phyloP scores from a whole-genome alignment of 2,888 invertebrate genomes.

The Cephus rjabovi region DNA sequence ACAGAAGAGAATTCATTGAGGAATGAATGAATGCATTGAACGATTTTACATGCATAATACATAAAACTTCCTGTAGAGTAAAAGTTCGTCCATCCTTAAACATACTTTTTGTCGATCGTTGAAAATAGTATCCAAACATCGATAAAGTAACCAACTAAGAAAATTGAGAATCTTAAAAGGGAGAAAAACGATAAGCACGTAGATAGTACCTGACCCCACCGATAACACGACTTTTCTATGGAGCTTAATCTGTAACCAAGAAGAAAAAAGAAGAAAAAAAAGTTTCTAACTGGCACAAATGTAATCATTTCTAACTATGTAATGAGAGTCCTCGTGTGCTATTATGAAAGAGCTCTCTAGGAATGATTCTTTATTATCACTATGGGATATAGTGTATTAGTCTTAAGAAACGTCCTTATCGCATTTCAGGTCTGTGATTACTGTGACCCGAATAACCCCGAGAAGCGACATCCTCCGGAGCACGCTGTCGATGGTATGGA shows the following conservation, averaged over 20 bases:
- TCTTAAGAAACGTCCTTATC: neutral
- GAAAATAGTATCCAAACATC: neutral
- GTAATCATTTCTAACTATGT: neutral
- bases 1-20: neutral
- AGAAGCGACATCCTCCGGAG: conserved; percentile 88
- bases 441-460: conserved; percentile 82
- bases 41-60: neutral
- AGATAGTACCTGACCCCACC: neutral
- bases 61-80: neutral
- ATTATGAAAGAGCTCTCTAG: neutral
- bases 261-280: neutral
- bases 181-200: neutral
- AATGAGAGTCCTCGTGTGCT: neutral
- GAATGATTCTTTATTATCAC: neutral
- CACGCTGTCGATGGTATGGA: conserved; percentile 96
- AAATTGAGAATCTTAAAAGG: neutral
- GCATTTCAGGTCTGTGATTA: conserved; percentile 86
- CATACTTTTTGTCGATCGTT: neutral
- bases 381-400: neutral
- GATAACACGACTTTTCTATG: neutral
- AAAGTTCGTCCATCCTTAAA: neutral
- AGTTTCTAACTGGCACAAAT: neutral
- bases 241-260: neutral
- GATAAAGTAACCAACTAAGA: neutral
- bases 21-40: neutral